Evolutionary conservation across 2,113 vertebrate genomes (phyloP), one percentile per base, ranked within the genome.

Genomic region (Apus apus): DNA sequence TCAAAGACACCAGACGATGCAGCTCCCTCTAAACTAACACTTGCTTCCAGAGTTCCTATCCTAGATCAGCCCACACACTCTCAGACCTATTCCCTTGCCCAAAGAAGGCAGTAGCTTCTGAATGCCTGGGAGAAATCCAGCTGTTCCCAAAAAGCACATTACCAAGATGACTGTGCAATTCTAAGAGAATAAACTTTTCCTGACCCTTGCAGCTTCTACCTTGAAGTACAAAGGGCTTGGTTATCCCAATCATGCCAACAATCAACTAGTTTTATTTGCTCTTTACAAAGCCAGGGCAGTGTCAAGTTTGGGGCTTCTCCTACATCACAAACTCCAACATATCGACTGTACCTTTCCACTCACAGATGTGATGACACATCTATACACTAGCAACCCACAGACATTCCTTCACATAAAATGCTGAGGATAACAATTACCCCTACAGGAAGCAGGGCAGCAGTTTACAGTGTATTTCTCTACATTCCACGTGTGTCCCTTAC

Each of bases 401-500:
- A 7, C 12, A 5, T 26, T 53, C 38, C 65, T 36, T 22, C 65
- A 65, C 27, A 32, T 7, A 23, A 11, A 51, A 51, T 32, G 14
- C 58, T 46, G 30, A 4, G 73, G 45, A 9, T 38, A 43, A 45
- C 45, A 32, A 10, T 12, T 2, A 53, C 9, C 20, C 27, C 53
- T 6, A 4, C 0, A 4, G 51, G 60, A 32, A 58, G 8, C 1
- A 1, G 13, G 46, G 32, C 19, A 46, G 62, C 38, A 54, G 66
- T 34, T 67, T 5, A 60, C 2, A 1, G n/a, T 26, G 15, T 15
- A 18, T 38, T 74, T 79, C 25, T 34, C 40, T 68, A 2, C 21
- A 11, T 32, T 36, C 43, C 20, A 20, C 1, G 1, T 6, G 20
- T 36, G 34, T 57, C 57, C 46, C 29, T 64, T 50, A n/a, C 22